Evolutionary conservation across 2,113 vertebrate species (phyloP).

Genomic region (Sterrhoptilus dennistouni): DNA sequence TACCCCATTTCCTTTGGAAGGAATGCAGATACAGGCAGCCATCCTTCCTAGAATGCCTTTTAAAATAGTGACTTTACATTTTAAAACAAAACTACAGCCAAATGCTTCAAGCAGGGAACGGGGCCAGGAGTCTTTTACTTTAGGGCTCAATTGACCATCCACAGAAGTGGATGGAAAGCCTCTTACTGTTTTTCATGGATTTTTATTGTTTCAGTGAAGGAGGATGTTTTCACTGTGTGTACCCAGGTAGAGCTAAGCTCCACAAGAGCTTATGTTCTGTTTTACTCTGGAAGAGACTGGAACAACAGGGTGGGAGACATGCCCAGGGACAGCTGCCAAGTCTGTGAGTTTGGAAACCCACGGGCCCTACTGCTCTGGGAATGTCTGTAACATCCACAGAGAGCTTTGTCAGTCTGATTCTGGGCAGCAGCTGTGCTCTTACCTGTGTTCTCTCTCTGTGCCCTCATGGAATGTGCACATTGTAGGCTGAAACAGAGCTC

Average conservation of each 20-base stretch:
- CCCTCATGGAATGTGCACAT: not conserved
- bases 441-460: not conserved
- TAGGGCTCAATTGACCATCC: not conserved
- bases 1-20: not conserved
- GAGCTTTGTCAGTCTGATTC: not conserved
- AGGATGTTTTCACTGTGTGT: not conserved
- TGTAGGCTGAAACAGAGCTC: not conserved
- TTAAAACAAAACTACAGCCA: not conserved
- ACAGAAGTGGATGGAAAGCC: not conserved
- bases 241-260: not conserved
- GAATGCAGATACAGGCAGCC: not conserved
- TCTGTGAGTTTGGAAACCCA: not conserved
- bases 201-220: not conserved
- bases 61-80: not conserved
- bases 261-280: not conserved
- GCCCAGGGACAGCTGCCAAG: not conserved
- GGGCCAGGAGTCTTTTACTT: not conserved
- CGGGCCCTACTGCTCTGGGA: rapidly evolving
- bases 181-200: not conserved
- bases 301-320: not conserved
- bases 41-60: not conserved
- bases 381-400: not conserved
- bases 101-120: not conserved
- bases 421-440: not conserved
- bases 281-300: not conserved